Conservation (phyloP, 2,888 invertebrate species). For the Aspidiotus rigidus region DNA sequence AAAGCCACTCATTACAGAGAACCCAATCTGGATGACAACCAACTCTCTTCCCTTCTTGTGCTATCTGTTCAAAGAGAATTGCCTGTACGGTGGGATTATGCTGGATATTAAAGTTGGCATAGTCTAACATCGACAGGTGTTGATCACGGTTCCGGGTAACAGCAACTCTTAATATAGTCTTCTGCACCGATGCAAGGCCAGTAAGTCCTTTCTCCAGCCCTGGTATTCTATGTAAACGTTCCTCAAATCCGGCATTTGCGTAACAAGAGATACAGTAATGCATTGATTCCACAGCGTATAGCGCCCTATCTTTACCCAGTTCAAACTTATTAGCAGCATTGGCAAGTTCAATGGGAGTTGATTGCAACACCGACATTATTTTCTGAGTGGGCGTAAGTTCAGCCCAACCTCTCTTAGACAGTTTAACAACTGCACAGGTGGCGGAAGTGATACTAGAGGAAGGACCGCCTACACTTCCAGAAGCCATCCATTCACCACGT, state of each 20-base stretch:
- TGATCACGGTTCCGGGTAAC: not conserved
- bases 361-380: no score
- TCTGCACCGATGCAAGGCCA: not conserved
- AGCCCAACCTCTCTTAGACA: no score
- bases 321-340: no score
- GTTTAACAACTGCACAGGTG: no score
- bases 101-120: not conserved
- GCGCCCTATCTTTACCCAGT: no score
- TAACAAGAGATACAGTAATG: no score
- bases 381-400: no score
- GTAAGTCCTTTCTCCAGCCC: not conserved
- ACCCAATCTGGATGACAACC: not conserved
- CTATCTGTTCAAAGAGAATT: not conserved
- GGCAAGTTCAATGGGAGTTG: no score
- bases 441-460: no score
- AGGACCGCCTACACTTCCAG: not conserved
- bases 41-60: not conserved
- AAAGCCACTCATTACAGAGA: not conserved
- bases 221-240: no score
- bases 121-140: not conserved
- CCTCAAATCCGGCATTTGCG: no score
- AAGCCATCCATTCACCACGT: not conserved
- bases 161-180: not conserved
- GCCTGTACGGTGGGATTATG: not conserved
- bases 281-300: not conserved